Evolutionary conservation across 2,888 invertebrate species (phyloP).

Genomic region (Heliconius ethilla): DNA sequence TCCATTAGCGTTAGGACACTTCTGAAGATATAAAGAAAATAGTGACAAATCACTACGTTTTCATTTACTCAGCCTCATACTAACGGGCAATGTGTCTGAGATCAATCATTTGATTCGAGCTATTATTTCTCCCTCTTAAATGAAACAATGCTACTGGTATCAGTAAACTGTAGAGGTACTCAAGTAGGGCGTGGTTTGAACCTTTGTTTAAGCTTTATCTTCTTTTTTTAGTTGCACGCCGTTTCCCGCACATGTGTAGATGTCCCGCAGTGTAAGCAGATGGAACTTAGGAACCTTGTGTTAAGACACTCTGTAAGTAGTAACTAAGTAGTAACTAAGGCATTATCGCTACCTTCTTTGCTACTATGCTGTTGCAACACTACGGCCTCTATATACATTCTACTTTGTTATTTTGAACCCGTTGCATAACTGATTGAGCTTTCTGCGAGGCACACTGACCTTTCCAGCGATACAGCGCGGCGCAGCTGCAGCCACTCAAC

Average conservation of each 20-base stretch:
- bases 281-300: no score
- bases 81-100: neutral
- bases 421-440: conserved; percentile 32
- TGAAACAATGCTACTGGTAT: conserved; percentile 25
- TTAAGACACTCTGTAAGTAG: no score
- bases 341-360: no score
- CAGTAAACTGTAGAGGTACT: conserved; percentile 6
- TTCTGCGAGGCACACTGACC: conserved; percentile 23
- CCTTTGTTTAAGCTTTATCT: conserved; percentile 35
- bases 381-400: no score
- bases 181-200: conserved; percentile 36
- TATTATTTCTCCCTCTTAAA: neutral
- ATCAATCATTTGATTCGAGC: neutral
- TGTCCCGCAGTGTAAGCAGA: no score
- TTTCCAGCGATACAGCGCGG: conserved; percentile 25
- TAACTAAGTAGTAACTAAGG: no score
- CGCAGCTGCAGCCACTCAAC: conserved; percentile 15
- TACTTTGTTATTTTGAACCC: neutral
- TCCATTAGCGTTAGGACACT: no score
- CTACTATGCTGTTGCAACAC: no score
- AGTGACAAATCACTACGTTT: neutral
- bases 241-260: no score
- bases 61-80: neutral
- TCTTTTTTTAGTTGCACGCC: neutral
- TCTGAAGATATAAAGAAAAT: no score